These are phyloP conservation scores for Punctoribates punctum DNA, from an alignment of 2,888 invertebrate genomes.

Conservation along the genomic window DNA sequence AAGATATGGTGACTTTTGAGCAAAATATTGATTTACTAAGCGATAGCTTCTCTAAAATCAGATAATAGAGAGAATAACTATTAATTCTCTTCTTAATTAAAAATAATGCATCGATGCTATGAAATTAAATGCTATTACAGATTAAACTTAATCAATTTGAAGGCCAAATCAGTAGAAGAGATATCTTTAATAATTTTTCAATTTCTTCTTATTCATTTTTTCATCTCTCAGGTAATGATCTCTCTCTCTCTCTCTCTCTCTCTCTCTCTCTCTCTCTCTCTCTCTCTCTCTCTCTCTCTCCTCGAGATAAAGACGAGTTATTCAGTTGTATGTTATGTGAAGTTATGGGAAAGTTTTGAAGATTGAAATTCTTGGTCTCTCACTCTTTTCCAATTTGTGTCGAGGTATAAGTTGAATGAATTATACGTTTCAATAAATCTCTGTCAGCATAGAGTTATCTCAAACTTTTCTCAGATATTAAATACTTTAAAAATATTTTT, in stretches of 20 bases:
- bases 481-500: too few species aligned
- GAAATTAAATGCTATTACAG: not conserved
- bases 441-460: too few species aligned
- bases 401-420: too few species aligned
- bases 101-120: conserved; percentile 10
- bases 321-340: not conserved
- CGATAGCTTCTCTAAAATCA: too few species aligned
- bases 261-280: conserved; percentile 38
- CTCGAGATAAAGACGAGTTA: not conserved
- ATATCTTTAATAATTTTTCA: not conserved
- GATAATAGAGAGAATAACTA: not conserved
- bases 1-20: not conserved
- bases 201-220: not conserved
- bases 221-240: too few species aligned
- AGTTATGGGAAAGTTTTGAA: too few species aligned
- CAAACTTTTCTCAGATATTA: too few species aligned
- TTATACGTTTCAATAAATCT: too few species aligned
- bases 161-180: not conserved
- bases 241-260: conserved; percentile 30
- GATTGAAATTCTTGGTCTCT: too few species aligned
- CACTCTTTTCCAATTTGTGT: too few species aligned
- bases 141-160: conserved; percentile 18
- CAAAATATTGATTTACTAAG: not conserved
- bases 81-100: conserved; percentile 24
- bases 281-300: not conserved